A percentile compares a stretch with the other conserved stretches of the same genome.
Evolutionary conservation across 2,888 invertebrate species (phyloP).

Genomic region (Rhagonycha lutea): DNA sequence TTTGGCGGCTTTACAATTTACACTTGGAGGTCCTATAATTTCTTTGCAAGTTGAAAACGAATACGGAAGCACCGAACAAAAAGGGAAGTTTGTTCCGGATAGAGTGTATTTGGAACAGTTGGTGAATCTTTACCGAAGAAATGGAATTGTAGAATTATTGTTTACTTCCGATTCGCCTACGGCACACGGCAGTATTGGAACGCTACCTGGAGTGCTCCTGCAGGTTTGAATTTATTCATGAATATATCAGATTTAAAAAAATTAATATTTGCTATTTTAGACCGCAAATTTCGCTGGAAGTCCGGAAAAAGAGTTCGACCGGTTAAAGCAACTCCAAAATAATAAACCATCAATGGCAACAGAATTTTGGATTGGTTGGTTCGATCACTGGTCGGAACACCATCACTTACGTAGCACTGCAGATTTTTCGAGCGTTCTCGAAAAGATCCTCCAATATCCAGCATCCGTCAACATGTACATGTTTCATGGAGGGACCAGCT

Average conservation of each 20-base stretch:
- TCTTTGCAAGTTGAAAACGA: conserved; percentile 93
- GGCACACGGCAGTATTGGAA: conserved; percentile 32
- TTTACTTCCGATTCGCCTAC: conserved; percentile 58
- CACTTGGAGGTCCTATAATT: conserved; percentile 84
- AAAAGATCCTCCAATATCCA: conserved; percentile 39
- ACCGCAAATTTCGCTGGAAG: conserved; percentile 59
- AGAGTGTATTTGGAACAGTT: conserved; percentile 54
- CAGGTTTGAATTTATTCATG: neutral
- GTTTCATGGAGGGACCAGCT: conserved; percentile 90
- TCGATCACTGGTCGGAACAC: conserved; percentile 58
- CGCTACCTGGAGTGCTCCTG: conserved; percentile 35
- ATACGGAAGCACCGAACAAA: conserved; percentile 69
- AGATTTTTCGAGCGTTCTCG: conserved; percentile 31
- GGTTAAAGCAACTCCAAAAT: conserved; percentile 53
- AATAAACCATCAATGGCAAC: conserved; percentile 59
- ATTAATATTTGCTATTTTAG: conserved; percentile 50
- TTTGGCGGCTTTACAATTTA: conserved; percentile 60
- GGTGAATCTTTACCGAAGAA: conserved; percentile 46
- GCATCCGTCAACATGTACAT: conserved; percentile 86
- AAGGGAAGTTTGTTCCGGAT: conserved; percentile 41
- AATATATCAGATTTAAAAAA: conserved; percentile 33
- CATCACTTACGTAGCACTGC: conserved; percentile 38
- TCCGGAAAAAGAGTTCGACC: conserved; percentile 52
- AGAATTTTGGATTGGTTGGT: conserved; percentile 66
- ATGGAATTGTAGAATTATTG: conserved; percentile 56